Evolutionary conservation across 2,113 vertebrate species (phyloP).

Genomic region (Amblyornis subalaris): DNA sequence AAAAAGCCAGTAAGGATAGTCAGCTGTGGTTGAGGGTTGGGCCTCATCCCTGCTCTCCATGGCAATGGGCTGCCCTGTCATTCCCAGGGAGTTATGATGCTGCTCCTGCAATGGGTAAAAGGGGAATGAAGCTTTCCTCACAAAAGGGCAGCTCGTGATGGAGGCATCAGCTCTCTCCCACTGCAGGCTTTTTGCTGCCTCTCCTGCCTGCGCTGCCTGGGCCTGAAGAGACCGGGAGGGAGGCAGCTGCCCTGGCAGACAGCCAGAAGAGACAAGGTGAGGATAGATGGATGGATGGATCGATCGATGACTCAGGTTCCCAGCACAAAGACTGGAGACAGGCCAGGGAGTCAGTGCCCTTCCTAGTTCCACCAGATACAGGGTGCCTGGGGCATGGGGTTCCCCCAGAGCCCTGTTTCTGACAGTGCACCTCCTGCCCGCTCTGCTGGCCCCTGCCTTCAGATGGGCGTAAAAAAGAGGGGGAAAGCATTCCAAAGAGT

Average conservation of each 20-base stretch:
- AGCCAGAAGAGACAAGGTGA: background rate
- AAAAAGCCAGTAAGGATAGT: background rate
- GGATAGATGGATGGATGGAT: background rate
- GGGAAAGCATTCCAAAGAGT: background rate
- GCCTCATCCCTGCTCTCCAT: background rate
- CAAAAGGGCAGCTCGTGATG: background rate
- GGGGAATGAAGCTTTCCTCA: background rate
- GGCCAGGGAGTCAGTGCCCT: no score
- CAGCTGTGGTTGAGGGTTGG: background rate
- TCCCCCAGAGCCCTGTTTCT: background rate
- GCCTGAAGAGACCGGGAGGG: background rate
- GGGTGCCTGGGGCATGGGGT: rapidly evolving
- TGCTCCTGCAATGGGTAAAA: background rate
- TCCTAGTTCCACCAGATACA: background rate
- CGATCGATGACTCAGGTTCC: background rate
- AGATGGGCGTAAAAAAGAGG: background rate
- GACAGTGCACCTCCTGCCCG: background rate
- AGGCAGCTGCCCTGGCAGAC: background rate
- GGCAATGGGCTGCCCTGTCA: background rate
- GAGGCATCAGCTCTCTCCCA: background rate
- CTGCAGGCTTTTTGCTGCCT: background rate
- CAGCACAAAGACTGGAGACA: background rate
- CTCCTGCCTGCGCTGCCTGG: background rate
- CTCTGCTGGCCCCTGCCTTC: background rate
- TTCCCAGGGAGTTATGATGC: background rate